Percentiles rank a stretch among this genome's conserved stretches.
Evolutionary conservation across 2,797 vertebrate species (phyloP).

Genomic region (Lepus townsendii): DNA sequence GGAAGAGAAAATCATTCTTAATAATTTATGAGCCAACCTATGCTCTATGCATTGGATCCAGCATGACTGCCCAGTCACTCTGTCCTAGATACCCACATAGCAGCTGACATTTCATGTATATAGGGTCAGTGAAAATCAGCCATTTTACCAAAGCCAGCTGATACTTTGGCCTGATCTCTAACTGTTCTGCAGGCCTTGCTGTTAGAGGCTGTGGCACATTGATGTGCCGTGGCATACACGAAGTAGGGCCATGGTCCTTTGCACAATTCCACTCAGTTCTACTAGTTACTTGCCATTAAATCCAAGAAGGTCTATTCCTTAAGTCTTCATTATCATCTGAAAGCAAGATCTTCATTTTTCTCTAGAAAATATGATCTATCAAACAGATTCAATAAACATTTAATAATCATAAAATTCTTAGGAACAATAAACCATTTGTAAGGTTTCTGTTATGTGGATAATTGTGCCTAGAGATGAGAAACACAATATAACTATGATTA

Average conservation of each 20-base stretch:
- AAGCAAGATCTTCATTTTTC: conserved; percentile 33
- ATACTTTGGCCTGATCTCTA: too few species aligned
- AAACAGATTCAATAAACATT: conserved; percentile 6
- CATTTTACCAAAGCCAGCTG: not conserved
- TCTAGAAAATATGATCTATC: not conserved
- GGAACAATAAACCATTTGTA: not conserved
- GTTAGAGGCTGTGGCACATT: not conserved
- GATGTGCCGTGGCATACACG: not conserved
- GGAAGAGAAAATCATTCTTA: not conserved
- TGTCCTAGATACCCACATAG: not conserved
- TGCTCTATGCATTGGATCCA: not conserved
- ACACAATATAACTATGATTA: not conserved
- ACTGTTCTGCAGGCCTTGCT: not conserved
- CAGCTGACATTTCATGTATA: not conserved
- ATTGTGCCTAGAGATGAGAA: not conserved
- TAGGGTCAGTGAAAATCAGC: not conserved
- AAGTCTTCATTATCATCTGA: not conserved
- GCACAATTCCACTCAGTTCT: not conserved
- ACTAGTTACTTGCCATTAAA: not conserved
- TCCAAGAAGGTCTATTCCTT: not conserved
- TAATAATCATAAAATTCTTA: not conserved
- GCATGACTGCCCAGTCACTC: not conserved
- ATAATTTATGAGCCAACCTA: not conserved
- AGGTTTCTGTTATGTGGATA: conserved; percentile 25
- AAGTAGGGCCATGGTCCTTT: not conserved